Base-by-base conservation (phyloP, 2,113 vertebrate genomes). In the Proterorhinus semilunaris region DNA sequence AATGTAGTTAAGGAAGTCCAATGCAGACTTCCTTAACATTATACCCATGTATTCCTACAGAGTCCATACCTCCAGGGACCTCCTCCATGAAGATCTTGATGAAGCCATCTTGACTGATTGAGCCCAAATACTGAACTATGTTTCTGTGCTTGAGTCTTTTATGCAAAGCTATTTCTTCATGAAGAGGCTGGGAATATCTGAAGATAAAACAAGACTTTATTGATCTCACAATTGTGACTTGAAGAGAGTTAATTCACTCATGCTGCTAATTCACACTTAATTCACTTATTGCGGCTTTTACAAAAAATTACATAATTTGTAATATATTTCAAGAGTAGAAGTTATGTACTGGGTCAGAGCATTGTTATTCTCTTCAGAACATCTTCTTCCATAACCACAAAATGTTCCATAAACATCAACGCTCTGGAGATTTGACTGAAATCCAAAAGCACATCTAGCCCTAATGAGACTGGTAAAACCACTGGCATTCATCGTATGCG, bases 41-140 rank as follows among this genome's bases (percentile, higher is more conserved):
- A 5, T 58, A 15, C 11, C 6, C 12, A 42, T 58, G 43, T 46
- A 17, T 46, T 10, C 8, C 27, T 5, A 36, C 3, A 45, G 7
- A 62, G 16, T 36, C 2, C 12, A 13, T 84, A 97, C 96, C 96
- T 94, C 96, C 96, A 0, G 96, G 96, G 15, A 98, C 96, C 88
- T 97, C 95, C 83, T 98, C 96, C 96, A 97, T 98, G 88, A 98
- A 96, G 89, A 98, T 97, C 89, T 97, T 98, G 87, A 98, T 95
- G 89, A 95, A 98, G 21, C 94, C 94, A 0, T 84, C 94, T 81
- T 97, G 92, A 82, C 95, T 98, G 82, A 95, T 8, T 0, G 96
- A 98, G 65, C 96, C 96, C 83, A 98, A 88, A 72, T 98, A 98
- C 71, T 91, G 95, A 53, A 98, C 96, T 4, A 98, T 96, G 78